Conservation (phyloP, 2,113 vertebrate species). For the Thoracochromis brauschi region DNA sequence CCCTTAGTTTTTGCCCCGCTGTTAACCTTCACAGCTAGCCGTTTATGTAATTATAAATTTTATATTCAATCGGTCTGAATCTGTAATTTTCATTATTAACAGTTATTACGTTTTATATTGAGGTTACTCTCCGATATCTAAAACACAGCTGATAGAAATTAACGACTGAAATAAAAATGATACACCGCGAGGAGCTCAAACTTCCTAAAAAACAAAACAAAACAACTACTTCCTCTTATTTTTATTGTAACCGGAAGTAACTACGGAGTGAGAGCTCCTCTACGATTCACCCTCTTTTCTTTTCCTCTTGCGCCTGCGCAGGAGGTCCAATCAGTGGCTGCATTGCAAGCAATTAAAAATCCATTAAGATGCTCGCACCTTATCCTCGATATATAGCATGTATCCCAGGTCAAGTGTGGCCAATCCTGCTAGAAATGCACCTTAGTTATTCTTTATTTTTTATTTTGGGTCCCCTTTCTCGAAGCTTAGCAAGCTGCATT, state of each 20-base stretch:
- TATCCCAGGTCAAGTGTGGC: background rate
- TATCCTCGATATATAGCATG: background rate
- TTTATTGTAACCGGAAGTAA: background rate
- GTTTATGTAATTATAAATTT: background rate
- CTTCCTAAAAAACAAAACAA: background rate
- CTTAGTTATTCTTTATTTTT: background rate
- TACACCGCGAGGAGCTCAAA: background rate
- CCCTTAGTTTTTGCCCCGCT: background rate
- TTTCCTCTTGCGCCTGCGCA: slow-evolving; percentile 59
- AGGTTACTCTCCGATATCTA: background rate
- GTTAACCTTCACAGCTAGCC: background rate
- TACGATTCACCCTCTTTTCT: background rate
- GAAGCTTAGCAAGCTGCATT: background rate
- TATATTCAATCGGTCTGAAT: background rate
- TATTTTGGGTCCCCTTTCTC: background rate
- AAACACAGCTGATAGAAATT: background rate
- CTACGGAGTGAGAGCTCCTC: slow-evolving; percentile 29
- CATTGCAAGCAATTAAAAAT: slow-evolving; percentile 56
- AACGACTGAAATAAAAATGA: background rate
- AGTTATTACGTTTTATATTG: background rate
- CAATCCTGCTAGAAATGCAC: background rate
- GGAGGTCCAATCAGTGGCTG: slow-evolving; percentile 26
- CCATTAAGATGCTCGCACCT: slow-evolving; percentile 27
- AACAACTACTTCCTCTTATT: background rate
- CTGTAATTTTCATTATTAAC: background rate